Percentiles rank a stretch among this genome's conserved stretches.
Conservation (phyloP, 2,888 invertebrate genomes). For the Ommatoiulus sabulosus region DNA sequence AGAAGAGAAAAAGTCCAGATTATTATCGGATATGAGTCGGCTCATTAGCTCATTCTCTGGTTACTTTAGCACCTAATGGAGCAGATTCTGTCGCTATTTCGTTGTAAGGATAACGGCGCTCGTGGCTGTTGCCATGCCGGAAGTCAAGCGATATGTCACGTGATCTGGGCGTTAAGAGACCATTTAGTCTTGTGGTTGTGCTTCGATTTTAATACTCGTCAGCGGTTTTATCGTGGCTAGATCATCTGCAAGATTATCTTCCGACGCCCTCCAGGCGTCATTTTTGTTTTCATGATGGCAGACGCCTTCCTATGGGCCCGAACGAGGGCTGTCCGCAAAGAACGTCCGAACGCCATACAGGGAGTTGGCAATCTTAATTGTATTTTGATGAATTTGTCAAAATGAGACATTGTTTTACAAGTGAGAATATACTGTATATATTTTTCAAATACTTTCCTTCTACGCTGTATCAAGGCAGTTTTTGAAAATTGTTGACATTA, state of each 20-base stretch:
- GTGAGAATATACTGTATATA: too few relatives aligned
- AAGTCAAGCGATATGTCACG: background rate
- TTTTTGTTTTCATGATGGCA: too few relatives aligned
- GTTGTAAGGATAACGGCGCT: background rate
- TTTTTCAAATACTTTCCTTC: too few relatives aligned
- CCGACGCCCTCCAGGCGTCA: background rate
- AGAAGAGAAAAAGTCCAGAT: background rate
- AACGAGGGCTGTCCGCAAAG: too few relatives aligned
- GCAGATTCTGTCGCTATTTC: background rate
- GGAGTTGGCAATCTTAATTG: too few relatives aligned
- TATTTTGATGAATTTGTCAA: too few relatives aligned
- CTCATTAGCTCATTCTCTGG: background rate
- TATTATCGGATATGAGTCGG: background rate
- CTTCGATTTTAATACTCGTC: background rate
- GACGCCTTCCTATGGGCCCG: too few relatives aligned
- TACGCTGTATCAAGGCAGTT: too few relatives aligned
- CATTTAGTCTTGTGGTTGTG: background rate
- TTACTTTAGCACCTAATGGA: background rate
- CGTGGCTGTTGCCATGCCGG: background rate
- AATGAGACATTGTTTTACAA: too few relatives aligned
- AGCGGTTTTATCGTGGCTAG: background rate
- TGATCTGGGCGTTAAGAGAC: background rate
- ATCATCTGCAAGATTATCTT: background rate
- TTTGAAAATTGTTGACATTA: too few relatives aligned
- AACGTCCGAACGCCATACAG: too few relatives aligned